Evolutionary conservation across 2,888 invertebrate genomes (phyloP).

Genomic region (Cataglyphis rosenhaueri): DNA sequence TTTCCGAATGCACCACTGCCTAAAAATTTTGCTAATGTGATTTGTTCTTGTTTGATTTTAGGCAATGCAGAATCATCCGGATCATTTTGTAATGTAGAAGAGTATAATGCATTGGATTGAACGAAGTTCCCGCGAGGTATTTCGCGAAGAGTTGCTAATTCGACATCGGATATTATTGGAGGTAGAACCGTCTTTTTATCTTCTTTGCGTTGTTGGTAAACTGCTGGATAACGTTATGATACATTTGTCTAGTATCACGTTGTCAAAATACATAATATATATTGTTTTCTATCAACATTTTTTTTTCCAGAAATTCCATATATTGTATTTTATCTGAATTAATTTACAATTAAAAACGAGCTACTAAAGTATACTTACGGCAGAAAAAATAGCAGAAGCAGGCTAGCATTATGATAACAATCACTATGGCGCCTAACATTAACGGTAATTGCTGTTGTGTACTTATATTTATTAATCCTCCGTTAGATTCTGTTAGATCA

Average conservation of each 20-base stretch:
- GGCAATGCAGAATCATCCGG: slow-evolving; percentile 93
- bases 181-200: slow-evolving; percentile 90
- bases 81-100: slow-evolving; percentile 88
- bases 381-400: slow-evolving; percentile 86
- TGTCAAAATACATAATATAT: background rate
- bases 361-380: slow-evolving; percentile 84
- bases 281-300: slow-evolving; percentile 2
- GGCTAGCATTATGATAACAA: slow-evolving; percentile 84
- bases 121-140: slow-evolving; percentile 92
- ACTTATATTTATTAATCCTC: slow-evolving; percentile 80
- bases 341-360: background rate
- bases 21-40: slow-evolving; percentile 94
- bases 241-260: slow-evolving; percentile 19
- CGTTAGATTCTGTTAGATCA: slow-evolving; percentile 86
- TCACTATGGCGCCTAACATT: slow-evolving; percentile 89
- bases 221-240: slow-evolving; percentile 83
- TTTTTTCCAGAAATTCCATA: background rate
- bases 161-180: slow-evolving; percentile 90
- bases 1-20: slow-evolving; percentile 99
- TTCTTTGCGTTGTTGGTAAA: slow-evolving; percentile 88
- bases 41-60: slow-evolving; percentile 94
- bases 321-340: background rate
- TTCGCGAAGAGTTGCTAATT: slow-evolving; percentile 94
- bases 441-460: slow-evolving; percentile 87
- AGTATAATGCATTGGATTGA: slow-evolving; percentile 95